phyloP scores from a whole-genome alignment of 2,113 vertebrate genomes.

The Micronisus gabar region DNA sequence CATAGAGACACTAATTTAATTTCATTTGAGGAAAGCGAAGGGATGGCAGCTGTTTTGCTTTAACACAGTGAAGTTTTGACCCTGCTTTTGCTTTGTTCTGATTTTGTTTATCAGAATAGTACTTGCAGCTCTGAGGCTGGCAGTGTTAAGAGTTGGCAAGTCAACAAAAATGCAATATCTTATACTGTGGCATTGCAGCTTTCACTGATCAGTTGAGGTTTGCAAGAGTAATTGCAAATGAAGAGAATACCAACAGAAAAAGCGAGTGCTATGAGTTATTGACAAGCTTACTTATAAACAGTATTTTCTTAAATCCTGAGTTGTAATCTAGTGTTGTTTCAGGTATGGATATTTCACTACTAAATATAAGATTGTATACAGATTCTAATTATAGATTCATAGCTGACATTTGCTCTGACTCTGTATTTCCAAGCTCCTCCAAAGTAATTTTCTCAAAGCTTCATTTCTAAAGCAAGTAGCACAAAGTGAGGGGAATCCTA shows the following conservation, averaged over 20 bases:
- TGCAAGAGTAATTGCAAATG: not conserved
- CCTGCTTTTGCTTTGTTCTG: not conserved
- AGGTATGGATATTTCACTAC: not conserved
- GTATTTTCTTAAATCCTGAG: not conserved
- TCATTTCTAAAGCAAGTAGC: not conserved
- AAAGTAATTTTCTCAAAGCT: not conserved
- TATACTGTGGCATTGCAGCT: not conserved
- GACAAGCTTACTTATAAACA: not conserved
- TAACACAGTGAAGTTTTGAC: not conserved
- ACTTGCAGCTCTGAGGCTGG: not conserved
- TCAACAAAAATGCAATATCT: rapidly evolving
- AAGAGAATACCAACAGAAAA: not conserved
- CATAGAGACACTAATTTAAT: not conserved
- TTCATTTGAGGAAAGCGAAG: not conserved
- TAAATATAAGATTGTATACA: not conserved
- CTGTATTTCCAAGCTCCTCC: not conserved
- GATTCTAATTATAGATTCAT: not conserved
- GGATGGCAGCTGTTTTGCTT: not conserved
- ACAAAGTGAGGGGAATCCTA: not conserved
- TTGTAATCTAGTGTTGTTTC: not conserved
- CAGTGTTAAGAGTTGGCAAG: not conserved
- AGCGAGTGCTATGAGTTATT: rapidly evolving
- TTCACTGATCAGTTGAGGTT: not conserved
- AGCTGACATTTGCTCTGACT: not conserved
- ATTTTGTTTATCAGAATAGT: not conserved